Conservation (phyloP, 2,113 vertebrate genomes). For the Rhabdomys dilectus region DNA sequence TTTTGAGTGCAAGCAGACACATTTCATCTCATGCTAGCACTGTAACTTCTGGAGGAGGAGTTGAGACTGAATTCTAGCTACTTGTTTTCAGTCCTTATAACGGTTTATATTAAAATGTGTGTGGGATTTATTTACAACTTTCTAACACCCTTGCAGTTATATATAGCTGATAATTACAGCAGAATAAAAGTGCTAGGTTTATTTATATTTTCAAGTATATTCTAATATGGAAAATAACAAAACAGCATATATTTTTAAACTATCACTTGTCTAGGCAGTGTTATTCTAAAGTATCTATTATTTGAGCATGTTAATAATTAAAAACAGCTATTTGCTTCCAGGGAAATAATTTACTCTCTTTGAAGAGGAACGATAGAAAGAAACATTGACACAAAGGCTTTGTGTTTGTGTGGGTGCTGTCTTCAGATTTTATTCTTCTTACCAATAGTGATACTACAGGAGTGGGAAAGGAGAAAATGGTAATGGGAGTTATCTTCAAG, state of each 20-base stretch:
- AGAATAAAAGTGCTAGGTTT: background rate
- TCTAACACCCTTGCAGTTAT: constrained; percentile 10
- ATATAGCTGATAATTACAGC: background rate
- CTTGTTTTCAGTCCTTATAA: constrained; percentile 55
- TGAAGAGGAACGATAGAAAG: background rate
- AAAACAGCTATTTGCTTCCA: constrained; percentile 50
- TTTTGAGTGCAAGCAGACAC: background rate
- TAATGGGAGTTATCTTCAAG: too few relatives aligned
- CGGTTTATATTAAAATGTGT: constrained; percentile 58
- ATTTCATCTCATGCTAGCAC: background rate
- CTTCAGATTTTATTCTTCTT: background rate
- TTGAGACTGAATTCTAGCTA: constrained; percentile 48
- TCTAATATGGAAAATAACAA: constrained; percentile 62
- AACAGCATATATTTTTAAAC: constrained; percentile 2
- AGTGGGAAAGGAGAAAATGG: background rate
- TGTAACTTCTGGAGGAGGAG: constrained; percentile 47
- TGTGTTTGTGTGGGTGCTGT: background rate
- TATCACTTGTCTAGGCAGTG: constrained; percentile 14
- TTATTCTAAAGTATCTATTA: constrained; percentile 29
- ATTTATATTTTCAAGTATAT: constrained; percentile 36
- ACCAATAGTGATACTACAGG: background rate
- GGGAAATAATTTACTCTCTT: background rate
- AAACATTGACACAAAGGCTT: constrained; percentile 18
- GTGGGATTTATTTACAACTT: constrained; percentile 49
- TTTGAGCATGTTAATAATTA: constrained; percentile 62